Evolutionary conservation across 1,140 invertebrate species (phyloP).

Genomic region (Pteromalus puparum): DNA sequence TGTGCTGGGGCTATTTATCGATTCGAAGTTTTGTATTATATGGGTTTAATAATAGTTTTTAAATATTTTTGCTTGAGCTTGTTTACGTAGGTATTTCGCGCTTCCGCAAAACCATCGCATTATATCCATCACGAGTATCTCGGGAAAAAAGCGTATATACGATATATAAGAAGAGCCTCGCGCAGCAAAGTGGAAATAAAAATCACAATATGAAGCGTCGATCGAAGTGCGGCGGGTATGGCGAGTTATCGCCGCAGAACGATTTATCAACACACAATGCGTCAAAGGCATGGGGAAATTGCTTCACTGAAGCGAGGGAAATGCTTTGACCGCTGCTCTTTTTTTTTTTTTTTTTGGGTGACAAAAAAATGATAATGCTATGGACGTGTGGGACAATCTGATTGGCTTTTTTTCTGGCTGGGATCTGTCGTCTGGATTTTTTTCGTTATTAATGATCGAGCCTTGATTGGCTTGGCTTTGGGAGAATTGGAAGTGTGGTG

Average conservation of each 20-base stretch:
- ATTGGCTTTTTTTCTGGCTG: not conserved
- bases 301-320: not conserved
- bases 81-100: too few relatives aligned
- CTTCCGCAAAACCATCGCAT: too few relatives aligned
- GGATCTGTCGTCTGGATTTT: too few relatives aligned
- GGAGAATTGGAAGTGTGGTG: too few relatives aligned
- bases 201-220: conserved; percentile 21
- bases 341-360: not conserved
- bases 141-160: too few relatives aligned
- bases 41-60: too few relatives aligned
- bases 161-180: too few relatives aligned
- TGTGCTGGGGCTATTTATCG: too few relatives aligned
- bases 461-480: not conserved
- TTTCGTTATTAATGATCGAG: not conserved
- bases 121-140: too few relatives aligned
- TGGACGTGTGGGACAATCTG: not conserved
- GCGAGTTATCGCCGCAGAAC: conserved; percentile 6
- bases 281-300: conserved; percentile 1
- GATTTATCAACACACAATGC: conserved; percentile 38
- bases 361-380: not conserved
- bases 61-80: too few relatives aligned
- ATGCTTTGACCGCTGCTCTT: not conserved
- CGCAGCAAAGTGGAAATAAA: conserved; percentile 41
- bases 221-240: too few relatives aligned
- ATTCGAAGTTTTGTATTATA: too few relatives aligned